These are phyloP conservation scores for Psittacula echo DNA, from an alignment of 2,797 vertebrate genomes.

Conservation along the genomic window DNA sequence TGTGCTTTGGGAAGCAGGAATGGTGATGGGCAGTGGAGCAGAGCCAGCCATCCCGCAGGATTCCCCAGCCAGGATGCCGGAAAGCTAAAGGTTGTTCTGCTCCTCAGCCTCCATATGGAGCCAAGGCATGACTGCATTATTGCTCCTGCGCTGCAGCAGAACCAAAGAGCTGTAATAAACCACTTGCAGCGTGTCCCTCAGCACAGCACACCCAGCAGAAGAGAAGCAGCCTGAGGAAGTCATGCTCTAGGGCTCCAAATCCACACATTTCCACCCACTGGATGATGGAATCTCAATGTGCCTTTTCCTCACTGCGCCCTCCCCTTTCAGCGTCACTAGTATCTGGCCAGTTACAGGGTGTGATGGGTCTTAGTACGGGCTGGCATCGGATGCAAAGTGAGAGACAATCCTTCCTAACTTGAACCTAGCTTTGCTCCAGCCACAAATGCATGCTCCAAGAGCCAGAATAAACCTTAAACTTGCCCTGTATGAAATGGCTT, in stretches of 20 bases:
- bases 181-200: background rate
- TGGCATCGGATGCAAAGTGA: background rate
- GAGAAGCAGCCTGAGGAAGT: background rate
- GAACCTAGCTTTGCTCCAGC: background rate
- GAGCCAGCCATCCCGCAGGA: background rate
- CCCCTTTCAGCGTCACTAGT: background rate
- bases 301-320: background rate
- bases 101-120: constrained; percentile 63
- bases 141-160: constrained; percentile 48
- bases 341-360: background rate
- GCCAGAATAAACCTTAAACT: background rate
- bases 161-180: constrained; percentile 45
- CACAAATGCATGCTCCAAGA: fast-evolving
- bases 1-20: fast-evolving
- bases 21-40: background rate
- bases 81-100: constrained; percentile 60
- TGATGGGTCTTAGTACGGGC: background rate
- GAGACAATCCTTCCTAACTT: background rate
- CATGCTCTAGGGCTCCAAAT: background rate
- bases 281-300: background rate
- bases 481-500: background rate
- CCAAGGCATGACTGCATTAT: constrained; percentile 47
- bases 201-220: background rate
- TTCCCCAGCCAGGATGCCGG: background rate
- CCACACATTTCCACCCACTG: background rate